A percentile compares a stretch with the other conserved stretches of the same genome.
Evolutionary conservation across 2,113 vertebrate genomes (phyloP).

Genomic region (Pseudois nayaur): DNA sequence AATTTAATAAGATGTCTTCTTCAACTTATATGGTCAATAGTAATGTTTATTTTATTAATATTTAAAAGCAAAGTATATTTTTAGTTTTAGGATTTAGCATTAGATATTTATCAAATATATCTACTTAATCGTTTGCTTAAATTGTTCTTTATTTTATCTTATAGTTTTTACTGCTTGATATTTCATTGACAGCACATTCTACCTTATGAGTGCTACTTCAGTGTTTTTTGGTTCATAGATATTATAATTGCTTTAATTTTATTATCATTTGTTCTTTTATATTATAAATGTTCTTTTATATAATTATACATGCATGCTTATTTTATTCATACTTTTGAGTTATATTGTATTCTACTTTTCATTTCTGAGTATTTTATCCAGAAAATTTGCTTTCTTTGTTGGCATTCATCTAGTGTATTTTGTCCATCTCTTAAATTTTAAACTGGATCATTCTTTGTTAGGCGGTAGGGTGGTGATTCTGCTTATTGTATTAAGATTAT

Average conservation of each 20-base stretch:
- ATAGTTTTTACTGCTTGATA: background rate
- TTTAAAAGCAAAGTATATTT: background rate
- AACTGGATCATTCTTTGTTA: background rate
- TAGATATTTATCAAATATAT: background rate
- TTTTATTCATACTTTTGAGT: background rate
- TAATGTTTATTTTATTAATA: background rate
- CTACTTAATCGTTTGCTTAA: background rate
- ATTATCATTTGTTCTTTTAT: background rate
- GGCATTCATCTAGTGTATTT: background rate
- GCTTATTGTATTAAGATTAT: background rate
- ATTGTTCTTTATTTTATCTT: background rate
- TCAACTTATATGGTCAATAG: background rate
- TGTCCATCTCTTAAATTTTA: background rate
- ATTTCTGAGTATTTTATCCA: background rate
- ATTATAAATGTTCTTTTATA: background rate
- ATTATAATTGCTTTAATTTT: background rate
- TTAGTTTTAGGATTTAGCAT: background rate
- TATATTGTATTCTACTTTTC: background rate
- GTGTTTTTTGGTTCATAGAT: background rate
- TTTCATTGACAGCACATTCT: background rate
- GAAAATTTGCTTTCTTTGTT: background rate
- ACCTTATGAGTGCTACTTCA: background rate
- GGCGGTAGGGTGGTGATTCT: rapidly evolving
- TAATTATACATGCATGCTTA: background rate
- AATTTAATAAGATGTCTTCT: background rate